Conservation (phyloP, 1,140 invertebrate species). For the Anthonomus grandis region DNA sequence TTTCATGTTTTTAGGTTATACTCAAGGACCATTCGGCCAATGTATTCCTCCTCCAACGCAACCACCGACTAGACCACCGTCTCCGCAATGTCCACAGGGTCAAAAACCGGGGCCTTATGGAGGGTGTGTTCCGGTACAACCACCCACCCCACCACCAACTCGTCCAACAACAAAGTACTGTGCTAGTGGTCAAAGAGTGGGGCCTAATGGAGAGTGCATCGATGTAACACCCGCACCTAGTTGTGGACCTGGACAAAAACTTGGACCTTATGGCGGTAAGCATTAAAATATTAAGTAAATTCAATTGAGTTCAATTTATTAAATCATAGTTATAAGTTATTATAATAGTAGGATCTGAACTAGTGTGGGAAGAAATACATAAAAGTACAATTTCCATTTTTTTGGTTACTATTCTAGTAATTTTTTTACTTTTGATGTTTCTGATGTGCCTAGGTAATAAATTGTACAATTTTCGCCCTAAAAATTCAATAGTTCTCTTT, state of each 20-base stretch:
- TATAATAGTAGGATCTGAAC: no score
- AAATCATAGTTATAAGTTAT: no score
- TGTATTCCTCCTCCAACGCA: background rate
- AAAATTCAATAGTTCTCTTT: no score
- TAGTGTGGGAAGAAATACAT: no score
- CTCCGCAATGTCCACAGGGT: slow-evolving; percentile 9
- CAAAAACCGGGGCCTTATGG: slow-evolving; percentile 24
- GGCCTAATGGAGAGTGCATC: slow-evolving; percentile 28
- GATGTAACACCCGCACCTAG: slow-evolving; percentile 20
- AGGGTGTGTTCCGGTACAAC: slow-evolving; percentile 11
- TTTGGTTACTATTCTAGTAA: no score
- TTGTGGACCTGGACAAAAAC: slow-evolving; percentile 15
- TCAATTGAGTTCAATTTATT: no score
- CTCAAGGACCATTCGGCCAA: background rate
- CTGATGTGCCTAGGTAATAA: no score
- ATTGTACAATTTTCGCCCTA: no score
- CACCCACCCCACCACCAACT: background rate
- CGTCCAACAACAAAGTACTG: slow-evolving; percentile 4
- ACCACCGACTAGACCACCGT: background rate
- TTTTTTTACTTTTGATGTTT: no score
- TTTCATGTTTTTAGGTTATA: background rate
- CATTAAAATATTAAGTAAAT: no score
- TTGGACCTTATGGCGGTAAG: slow-evolving; percentile 13
- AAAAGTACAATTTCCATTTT: no score
- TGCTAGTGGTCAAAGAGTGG: slow-evolving; percentile 25